Conservation (phyloP, 2,888 invertebrate genomes). For the Calameuta pallipes region DNA sequence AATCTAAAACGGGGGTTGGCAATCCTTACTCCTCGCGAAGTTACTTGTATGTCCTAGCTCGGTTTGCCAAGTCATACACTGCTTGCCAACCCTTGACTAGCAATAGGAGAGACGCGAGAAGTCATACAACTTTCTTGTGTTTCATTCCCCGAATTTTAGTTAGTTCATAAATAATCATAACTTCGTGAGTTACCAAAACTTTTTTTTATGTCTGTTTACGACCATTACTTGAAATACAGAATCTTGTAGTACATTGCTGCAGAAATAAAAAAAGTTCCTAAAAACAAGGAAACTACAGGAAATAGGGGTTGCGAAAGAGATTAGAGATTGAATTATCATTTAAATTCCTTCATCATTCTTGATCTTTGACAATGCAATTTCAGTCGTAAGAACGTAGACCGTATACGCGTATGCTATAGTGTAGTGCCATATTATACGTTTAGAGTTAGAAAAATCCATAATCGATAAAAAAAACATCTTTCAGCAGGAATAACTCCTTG, state of each 20-base stretch:
- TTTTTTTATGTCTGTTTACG: background rate
- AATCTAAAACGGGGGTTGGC: constrained; percentile 2
- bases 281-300: background rate
- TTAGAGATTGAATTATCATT: background rate
- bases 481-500: background rate
- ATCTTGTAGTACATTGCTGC: background rate
- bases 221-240: background rate
- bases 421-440: background rate
- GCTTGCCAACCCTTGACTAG: background rate
- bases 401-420: background rate
- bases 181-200: background rate
- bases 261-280: too few species aligned
- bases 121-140: background rate
- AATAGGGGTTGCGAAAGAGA: background rate
- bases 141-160: background rate
- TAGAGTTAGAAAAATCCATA: background rate
- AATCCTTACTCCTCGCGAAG: background rate
- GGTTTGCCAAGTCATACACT: background rate
- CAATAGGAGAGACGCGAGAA: background rate
- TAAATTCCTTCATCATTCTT: background rate
- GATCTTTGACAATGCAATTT: background rate
- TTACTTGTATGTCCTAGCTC: background rate
- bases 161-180: background rate
- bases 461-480: background rate
- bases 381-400: background rate